These are phyloP conservation scores for Eretmochelys imbricata DNA, from an alignment of 2,113 vertebrate genomes.

Conservation along the genomic window DNA sequence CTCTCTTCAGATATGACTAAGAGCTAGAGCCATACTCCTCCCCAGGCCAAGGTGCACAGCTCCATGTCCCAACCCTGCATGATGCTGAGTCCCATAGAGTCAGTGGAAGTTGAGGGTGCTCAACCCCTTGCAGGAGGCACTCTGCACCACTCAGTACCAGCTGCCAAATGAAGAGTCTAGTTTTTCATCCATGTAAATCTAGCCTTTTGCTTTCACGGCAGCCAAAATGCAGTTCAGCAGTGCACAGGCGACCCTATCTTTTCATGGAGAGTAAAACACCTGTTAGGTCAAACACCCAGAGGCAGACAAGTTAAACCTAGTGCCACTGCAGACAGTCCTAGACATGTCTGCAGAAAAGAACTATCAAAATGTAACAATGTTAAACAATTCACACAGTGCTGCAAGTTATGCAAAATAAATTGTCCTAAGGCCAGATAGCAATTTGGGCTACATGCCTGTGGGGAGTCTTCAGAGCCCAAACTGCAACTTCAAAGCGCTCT, in stretches of 20 bases:
- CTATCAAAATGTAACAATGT: no score
- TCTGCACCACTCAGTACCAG: not conserved
- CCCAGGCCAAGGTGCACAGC: not conserved
- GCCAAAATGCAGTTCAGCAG: not conserved
- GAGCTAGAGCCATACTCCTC: accelerated
- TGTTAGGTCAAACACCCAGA: not conserved
- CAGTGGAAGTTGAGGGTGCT: not conserved
- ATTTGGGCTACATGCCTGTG: not conserved
- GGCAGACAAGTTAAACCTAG: not conserved
- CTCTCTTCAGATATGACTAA: not conserved
- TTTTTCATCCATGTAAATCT: accelerated
- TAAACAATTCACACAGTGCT: not conserved
- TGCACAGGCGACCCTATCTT: not conserved
- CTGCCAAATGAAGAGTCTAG: accelerated
- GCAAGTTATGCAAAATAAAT: no score
- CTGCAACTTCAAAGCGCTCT: no score
- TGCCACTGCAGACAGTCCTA: not conserved
- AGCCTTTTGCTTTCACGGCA: not conserved
- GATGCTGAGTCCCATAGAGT: not conserved
- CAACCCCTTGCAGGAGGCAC: not conserved
- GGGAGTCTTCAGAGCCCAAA: no score
- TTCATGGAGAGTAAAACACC: not conserved
- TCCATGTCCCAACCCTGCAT: accelerated
- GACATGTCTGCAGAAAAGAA: no score
- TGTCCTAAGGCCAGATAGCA: not conserved